Evolutionary conservation across 2,113 vertebrate genomes (phyloP), one percentile per base, ranked within the genome.

Genomic region (Strix aluco): DNA sequence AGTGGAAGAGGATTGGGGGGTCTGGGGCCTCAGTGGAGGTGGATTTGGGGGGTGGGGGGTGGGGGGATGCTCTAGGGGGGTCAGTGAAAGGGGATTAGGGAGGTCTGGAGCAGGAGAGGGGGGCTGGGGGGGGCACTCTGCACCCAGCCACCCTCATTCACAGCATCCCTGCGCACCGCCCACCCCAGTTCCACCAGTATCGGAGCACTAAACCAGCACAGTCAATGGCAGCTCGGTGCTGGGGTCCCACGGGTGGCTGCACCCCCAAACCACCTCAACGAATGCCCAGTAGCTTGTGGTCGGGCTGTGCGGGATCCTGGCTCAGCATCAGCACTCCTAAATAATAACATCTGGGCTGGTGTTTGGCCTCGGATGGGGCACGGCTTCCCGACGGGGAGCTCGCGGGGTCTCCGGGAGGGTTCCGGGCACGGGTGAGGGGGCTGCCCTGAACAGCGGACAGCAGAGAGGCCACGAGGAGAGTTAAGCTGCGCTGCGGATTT

Each of bases 201-300:
- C 42, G 9, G 32, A 46, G 66, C 59, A 6, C 67, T 20, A 32
- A 57, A 91, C 1, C 55, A 47, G 34, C 34, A 44, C 34, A 17
- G 67, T 14, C 47, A 15, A 1, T 3, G 47, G 36, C 15, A 29
- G 47, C 21, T 8, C 1, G 0, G 11, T 10, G 18, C 65, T 47
- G 82, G 61, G 66, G 44, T 52, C 22, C 40, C 11, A 0, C 69
- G 42, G 42, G 58, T 3, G 1, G 40, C 66, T 21, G 77, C 58
- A 49, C 51, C 51, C 87, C 71, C 8, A 2, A 46, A 38, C 5
- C 46, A 7, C n/a, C 13, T 9, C 15, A 1, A 5, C 1, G 6
- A 38, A 19, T 1, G 4, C 66, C 47, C 6, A 3, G 4, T 5
- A 6, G 11, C 36, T 26, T 7, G 0, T 1, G 6, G n/a, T 19